phyloP scores from a whole-genome alignment of 1,140 invertebrate genomes.

The Atta texana region DNA sequence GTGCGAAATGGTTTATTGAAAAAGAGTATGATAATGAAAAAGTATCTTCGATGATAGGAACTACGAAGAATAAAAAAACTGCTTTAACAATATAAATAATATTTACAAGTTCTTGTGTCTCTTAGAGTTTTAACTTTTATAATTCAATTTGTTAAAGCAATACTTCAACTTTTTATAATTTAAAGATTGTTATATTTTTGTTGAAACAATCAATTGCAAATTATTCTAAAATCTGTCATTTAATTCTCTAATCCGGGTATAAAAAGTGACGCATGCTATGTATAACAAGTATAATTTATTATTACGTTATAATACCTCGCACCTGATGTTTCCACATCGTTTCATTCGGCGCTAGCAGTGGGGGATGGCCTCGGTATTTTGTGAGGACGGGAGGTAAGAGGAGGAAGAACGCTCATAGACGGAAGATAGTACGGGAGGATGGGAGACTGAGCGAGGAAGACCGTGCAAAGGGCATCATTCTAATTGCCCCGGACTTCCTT shows the following conservation, averaged over 20 bases:
- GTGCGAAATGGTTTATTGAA: conserved; percentile 23
- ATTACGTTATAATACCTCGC: conserved; percentile 52
- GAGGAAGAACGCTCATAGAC: conserved; percentile 59
- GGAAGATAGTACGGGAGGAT: conserved; percentile 44
- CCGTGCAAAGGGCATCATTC: conserved; percentile 86
- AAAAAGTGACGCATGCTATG: not conserved
- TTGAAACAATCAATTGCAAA: not conserved
- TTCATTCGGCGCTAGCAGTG: conserved; percentile 44
- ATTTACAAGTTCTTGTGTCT: not conserved
- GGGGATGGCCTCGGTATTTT: conserved; percentile 53
- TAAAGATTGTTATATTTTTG: not conserved
- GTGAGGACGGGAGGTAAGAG: conserved; percentile 32
- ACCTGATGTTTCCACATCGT: conserved; percentile 59
- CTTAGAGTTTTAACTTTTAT: not conserved
- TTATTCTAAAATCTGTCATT: not conserved
- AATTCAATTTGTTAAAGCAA: not conserved
- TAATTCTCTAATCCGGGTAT: not conserved
- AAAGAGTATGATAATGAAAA: not conserved
- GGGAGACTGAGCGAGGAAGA: conserved; percentile 79
- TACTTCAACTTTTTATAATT: not conserved
- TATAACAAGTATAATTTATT: conserved; percentile 51
- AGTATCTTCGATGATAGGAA: conserved; percentile 4
- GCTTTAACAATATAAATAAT: not conserved
- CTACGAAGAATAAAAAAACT: not conserved
- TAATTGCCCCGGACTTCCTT: conserved; percentile 87